A percentile compares a stretch with the other conserved stretches of the same genome.
Conservation (phyloP, 2,113 vertebrate genomes). For the Phoenicopterus ruber region DNA sequence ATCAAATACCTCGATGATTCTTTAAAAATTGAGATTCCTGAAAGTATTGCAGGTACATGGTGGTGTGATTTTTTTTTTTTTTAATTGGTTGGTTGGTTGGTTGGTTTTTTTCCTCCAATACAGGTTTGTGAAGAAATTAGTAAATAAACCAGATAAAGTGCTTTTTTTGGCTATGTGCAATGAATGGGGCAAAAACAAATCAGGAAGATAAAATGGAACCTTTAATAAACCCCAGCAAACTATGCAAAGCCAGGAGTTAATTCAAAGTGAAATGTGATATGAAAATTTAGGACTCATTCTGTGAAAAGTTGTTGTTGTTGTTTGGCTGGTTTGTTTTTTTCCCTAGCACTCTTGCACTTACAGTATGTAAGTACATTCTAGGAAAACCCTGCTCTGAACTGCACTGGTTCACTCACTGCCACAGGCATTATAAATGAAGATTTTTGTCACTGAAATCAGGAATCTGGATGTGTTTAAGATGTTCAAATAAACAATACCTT, state of each 20-base stretch:
- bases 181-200: not conserved
- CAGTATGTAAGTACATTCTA: not conserved
- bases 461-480: not conserved
- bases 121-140: not conserved
- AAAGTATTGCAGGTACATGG: not conserved
- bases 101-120: fast-evolving
- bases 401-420: not conserved
- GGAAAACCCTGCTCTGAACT: not conserved
- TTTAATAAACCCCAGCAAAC: not conserved
- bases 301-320: not conserved
- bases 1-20: not conserved
- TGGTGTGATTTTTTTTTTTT: not conserved
- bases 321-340: not conserved
- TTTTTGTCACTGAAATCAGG: not conserved
- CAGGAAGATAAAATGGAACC: not conserved
- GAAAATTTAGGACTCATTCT: not conserved
- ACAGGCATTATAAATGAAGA: not conserved
- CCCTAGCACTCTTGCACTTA: not conserved
- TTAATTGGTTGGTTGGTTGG: not conserved
- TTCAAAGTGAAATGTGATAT: not conserved
- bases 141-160: not conserved
- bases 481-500: not conserved
- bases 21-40: not conserved
- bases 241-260: not conserved
- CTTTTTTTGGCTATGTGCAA: not conserved